A percentile compares a stretch with the other conserved stretches of the same genome.
Conservation (phyloP, 2,888 invertebrate genomes). For the Netelia fuscicornis region DNA sequence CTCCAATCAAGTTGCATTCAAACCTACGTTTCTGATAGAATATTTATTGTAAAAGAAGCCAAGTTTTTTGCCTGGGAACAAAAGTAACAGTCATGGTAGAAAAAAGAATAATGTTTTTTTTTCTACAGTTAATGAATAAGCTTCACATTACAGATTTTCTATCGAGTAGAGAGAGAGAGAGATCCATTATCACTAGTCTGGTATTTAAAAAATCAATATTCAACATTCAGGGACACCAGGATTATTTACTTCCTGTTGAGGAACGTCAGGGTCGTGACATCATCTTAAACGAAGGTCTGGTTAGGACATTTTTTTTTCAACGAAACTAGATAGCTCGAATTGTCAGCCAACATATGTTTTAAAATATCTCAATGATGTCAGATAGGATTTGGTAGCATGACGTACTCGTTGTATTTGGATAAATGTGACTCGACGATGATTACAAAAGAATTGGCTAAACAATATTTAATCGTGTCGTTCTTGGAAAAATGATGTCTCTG, state of each 20-base stretch:
- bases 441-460: no score
- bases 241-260: conserved; percentile 61
- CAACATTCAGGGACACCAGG: conserved; percentile 55
- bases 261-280: conserved; percentile 59
- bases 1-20: conserved; percentile 22
- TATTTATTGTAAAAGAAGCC: not conserved
- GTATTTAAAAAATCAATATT: conserved; percentile 37
- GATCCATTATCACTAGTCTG: not conserved
- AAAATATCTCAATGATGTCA: not conserved
- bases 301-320: conserved; percentile 18
- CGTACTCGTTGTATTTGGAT: no score
- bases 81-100: not conserved
- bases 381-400: no score
- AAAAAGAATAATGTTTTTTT: not conserved
- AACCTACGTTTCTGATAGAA: not conserved
- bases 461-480: no score
- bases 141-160: no score
- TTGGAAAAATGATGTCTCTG: no score
- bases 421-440: no score
- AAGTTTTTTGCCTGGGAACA: no score
- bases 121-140: no score
- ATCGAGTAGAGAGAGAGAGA: no score
- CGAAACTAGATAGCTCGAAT: not conserved
- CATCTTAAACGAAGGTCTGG: conserved; percentile 33
- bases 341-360: not conserved